These are phyloP conservation scores for Fringilla coelebs DNA, from an alignment of 2,797 vertebrate species.

Conservation along the genomic window DNA sequence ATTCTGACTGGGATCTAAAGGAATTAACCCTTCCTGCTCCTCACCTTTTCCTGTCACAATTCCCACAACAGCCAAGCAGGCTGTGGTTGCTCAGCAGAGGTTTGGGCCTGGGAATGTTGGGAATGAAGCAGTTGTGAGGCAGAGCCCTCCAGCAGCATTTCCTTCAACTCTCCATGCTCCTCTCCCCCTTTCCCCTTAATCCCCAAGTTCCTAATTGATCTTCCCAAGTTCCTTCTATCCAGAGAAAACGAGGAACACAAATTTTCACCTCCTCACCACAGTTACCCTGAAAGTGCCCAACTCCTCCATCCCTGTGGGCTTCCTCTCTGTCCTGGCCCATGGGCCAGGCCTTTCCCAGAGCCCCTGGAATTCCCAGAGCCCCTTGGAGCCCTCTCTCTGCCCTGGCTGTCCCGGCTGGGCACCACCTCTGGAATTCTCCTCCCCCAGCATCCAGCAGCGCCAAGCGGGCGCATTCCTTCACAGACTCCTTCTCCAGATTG, in stretches of 20 bases:
- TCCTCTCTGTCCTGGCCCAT: background rate
- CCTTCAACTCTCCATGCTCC: background rate
- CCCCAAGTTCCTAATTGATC: background rate
- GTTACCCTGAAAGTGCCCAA: background rate
- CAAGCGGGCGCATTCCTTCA: conserved; percentile 53
- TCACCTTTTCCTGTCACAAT: too few relatives aligned
- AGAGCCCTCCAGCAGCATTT: background rate
- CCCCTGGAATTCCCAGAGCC: background rate
- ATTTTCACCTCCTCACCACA: background rate
- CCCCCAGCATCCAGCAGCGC: conserved; percentile 5
- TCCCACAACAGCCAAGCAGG: fast-evolving
- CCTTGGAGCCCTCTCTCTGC: background rate
- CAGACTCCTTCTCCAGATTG: conserved; percentile 68
- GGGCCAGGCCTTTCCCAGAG: background rate
- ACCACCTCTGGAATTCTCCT: conserved; percentile 50
- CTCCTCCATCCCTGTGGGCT: fast-evolving
- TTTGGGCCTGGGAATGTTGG: background rate
- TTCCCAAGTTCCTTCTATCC: background rate
- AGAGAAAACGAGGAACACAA: background rate
- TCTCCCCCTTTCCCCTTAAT: background rate
- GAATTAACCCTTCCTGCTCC: too few relatives aligned
- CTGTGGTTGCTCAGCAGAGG: background rate
- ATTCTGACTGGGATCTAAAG: too few relatives aligned
- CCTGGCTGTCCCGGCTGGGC: background rate
- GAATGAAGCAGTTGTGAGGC: background rate